Evolutionary conservation across 35 echinoderm and acorn worm species (phyloP).

Genomic region (Lytechinus variegatus): DNA sequence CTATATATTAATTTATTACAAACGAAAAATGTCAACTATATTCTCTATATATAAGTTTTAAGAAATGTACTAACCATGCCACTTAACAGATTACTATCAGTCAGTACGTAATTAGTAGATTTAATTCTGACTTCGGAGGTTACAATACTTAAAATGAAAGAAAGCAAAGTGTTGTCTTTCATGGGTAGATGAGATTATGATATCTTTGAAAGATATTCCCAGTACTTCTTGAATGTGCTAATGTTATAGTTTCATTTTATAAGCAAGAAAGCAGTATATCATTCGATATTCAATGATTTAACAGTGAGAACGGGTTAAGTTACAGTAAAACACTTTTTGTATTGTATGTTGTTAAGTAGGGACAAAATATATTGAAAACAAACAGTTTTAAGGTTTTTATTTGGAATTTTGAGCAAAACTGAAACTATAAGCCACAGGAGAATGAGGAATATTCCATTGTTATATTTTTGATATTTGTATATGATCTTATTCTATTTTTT

Average conservation of each 20-base stretch:
- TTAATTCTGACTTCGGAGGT: not conserved
- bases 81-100: not conserved
- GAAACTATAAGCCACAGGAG: not conserved
- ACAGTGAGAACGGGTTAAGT: no score
- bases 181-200: not conserved
- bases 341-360: not conserved
- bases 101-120: not conserved
- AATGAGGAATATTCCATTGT: not conserved
- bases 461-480: constrained; percentile 16
- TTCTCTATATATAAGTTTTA: not conserved
- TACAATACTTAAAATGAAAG: not conserved
- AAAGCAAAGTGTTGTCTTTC: not conserved
- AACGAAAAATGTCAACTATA: not conserved
- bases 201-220: not conserved
- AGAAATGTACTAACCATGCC: not conserved
- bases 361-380: no score
- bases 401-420: not conserved
- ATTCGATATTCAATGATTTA: no score
- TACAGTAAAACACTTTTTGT: no score
- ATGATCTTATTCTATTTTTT: not conserved
- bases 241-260: not conserved
- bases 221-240: not conserved
- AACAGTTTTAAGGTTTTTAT: not conserved
- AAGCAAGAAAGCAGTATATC: no score
- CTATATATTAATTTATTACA: constrained; percentile 16